Evolutionary conservation across 1,140 invertebrate genomes (phyloP).

Genomic region (Drosophila micromelanica): DNA sequence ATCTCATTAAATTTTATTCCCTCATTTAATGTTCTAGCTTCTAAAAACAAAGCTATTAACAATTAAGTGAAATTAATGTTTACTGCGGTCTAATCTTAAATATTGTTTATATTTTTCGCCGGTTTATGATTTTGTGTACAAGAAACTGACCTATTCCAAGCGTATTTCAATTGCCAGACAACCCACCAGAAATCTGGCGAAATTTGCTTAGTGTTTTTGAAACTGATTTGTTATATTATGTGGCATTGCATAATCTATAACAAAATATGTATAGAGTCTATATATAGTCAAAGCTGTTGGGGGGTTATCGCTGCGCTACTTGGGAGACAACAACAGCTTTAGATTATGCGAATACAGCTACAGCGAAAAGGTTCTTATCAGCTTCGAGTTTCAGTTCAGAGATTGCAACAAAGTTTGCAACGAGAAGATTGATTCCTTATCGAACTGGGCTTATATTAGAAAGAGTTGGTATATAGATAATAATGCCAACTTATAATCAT

Average conservation of each 20-base stretch:
- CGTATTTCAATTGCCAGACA: conserved; percentile 57
- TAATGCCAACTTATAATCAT: too few species aligned
- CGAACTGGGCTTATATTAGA: not conserved
- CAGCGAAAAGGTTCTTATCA: conserved; percentile 9
- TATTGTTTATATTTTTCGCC: conserved; percentile 27
- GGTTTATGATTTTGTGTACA: conserved; percentile 2
- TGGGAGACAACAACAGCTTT: not conserved
- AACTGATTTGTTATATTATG: conserved; percentile 34
- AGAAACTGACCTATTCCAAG: conserved; percentile 76
- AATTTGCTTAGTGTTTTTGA: conserved; percentile 20
- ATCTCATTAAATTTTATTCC: not conserved
- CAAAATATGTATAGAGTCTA: conserved; percentile 5
- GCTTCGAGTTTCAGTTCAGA: not conserved
- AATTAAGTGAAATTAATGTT: conserved; percentile 5
- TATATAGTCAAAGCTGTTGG: not conserved
- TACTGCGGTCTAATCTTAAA: conserved; percentile 1
- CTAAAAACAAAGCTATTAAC: not conserved
- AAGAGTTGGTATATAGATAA: not conserved
- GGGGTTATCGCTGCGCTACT: conserved; percentile 10
- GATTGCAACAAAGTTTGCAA: not conserved
- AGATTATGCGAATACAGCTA: conserved; percentile 10
- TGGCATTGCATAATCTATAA: conserved; percentile 14
- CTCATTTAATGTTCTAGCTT: not conserved
- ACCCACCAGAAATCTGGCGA: conserved; percentile 3
- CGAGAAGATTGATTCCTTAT: not conserved